Conservation (phyloP, 2,888 invertebrate species). For the Leucophora obtusa region DNA sequence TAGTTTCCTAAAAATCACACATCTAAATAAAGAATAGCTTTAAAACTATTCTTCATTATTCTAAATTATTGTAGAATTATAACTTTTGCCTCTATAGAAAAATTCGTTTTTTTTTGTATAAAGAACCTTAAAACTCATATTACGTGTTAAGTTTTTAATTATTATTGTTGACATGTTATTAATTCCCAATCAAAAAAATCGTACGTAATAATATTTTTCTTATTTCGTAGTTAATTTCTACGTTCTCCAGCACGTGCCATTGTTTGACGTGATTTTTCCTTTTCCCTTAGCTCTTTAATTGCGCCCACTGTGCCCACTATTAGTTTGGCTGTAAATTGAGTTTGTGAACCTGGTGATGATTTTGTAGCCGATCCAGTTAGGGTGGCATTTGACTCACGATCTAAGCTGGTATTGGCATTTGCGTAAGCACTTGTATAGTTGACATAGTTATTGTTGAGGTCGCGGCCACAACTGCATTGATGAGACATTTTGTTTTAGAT, state of each 20-base stretch:
- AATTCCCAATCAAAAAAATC: too few relatives aligned
- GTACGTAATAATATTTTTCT: too few relatives aligned
- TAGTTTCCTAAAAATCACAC: not conserved
- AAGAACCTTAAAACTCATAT: constrained; percentile 1
- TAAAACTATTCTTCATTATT: not conserved
- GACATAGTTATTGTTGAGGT: constrained; percentile 79
- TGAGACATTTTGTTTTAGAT: constrained; percentile 75
- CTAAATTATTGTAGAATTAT: not conserved
- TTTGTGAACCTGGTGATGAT: constrained; percentile 69
- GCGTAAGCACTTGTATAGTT: constrained; percentile 78
- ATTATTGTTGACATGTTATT: not conserved
- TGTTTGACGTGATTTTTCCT: constrained; percentile 84
- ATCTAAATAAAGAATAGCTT: not conserved
- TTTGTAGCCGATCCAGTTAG: constrained; percentile 64
- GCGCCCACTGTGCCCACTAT: constrained; percentile 86
- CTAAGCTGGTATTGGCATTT: constrained; percentile 75
- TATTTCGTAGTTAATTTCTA: constrained; percentile 70
- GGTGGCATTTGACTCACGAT: constrained; percentile 73
- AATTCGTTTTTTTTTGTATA: not conserved
- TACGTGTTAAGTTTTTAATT: not conserved
- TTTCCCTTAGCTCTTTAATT: constrained; percentile 86
- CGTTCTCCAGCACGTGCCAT: constrained; percentile 76
- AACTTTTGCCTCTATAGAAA: not conserved
- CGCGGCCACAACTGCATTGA: constrained; percentile 79
- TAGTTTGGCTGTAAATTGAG: constrained; percentile 85